Conservation (phyloP, 2,113 vertebrate genomes). For the Syrrhaptes paradoxus region DNA sequence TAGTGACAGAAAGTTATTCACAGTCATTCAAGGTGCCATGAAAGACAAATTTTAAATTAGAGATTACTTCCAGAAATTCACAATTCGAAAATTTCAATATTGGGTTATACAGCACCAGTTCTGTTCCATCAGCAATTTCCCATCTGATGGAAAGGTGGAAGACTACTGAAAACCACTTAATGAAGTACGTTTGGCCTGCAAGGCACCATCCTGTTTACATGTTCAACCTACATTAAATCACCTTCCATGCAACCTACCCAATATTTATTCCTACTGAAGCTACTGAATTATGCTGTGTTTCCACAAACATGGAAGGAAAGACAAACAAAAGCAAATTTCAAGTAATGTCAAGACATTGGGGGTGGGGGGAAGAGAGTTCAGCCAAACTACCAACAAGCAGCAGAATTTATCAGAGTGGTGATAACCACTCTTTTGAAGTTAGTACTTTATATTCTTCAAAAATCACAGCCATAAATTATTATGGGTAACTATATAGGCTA, state of each 20-base stretch:
- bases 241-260: neutral
- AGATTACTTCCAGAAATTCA: neutral
- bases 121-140: neutral
- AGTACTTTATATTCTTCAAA: neutral
- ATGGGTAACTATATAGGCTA: neutral
- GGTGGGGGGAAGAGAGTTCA: neutral
- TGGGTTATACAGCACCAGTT: neutral
- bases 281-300: neutral
- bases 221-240: neutral
- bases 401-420: neutral
- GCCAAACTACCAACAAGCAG: neutral
- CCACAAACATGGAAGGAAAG: neutral
- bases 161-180: neutral
- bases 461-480: neutral
- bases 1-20: neutral
- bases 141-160: neutral
- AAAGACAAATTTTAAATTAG: neutral
- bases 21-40: neutral
- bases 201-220: neutral
- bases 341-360: neutral
- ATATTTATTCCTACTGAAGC: neutral
- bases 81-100: neutral
- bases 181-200: neutral
- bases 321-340: neutral
- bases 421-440: neutral